A percentile compares a stretch with the other conserved stretches of the same genome.
Conservation (phyloP, 2,797 vertebrate species). For the Phoebastria nigripes region DNA sequence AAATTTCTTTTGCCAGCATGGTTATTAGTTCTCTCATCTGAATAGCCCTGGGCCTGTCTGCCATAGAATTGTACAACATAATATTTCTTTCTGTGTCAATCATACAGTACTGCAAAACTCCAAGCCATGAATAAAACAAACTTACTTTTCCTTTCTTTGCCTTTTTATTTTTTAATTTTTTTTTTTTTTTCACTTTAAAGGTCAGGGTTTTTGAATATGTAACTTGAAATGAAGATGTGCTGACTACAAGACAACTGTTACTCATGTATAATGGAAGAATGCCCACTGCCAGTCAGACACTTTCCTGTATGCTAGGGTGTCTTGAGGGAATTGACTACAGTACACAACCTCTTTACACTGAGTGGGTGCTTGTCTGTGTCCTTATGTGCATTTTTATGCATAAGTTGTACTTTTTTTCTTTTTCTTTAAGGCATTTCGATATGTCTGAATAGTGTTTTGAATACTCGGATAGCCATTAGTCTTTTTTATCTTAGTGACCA, state of each 20-base stretch:
- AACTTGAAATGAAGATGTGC: constrained; percentile 28
- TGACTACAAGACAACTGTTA: background rate
- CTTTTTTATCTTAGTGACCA: background rate
- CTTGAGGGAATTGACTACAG: background rate
- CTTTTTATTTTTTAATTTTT: background rate
- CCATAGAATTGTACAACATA: constrained; percentile 54
- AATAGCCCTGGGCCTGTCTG: constrained; percentile 63
- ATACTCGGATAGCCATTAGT: background rate
- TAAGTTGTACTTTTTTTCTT: background rate
- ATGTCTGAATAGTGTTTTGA: background rate
- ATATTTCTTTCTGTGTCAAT: constrained; percentile 70
- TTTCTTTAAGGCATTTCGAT: background rate
- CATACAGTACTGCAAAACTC: constrained; percentile 32
- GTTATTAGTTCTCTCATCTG: constrained; percentile 67
- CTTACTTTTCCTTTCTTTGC: constrained; percentile 5
- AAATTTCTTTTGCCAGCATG: constrained; percentile 60
- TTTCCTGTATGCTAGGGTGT: background rate
- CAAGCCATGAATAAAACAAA: constrained; percentile 45
- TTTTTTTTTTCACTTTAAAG: background rate
- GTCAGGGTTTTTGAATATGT: background rate
- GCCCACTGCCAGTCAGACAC: background rate
- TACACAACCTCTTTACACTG: background rate
- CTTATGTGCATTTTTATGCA: background rate
- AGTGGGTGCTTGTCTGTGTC: background rate
- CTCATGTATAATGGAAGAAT: constrained; percentile 10